These are phyloP conservation scores for Oreamnos americanus DNA, from an alignment of 2,113 vertebrate genomes.

Conservation along the genomic window DNA sequence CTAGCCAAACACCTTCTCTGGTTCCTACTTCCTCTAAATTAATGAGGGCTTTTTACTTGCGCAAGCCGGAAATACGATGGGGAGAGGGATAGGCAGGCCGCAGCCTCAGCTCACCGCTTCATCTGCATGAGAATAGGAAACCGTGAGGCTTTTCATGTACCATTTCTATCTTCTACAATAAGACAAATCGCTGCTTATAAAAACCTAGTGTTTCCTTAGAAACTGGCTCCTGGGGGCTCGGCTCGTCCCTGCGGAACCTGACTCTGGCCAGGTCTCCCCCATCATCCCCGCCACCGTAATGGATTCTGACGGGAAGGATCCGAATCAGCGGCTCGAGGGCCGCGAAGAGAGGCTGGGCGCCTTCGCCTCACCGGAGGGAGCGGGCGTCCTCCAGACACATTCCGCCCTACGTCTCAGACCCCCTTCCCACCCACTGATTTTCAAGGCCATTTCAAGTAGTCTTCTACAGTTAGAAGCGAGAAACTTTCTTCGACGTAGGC, in stretches of 20 bases:
- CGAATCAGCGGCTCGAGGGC: not conserved
- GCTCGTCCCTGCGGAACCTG: not conserved
- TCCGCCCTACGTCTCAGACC: not conserved
- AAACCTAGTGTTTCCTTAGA: slow-evolving; percentile 70
- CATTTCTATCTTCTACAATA: slow-evolving; percentile 67
- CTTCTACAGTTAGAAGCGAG: not conserved
- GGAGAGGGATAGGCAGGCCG: not conserved
- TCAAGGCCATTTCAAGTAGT: not conserved
- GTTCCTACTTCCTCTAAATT: not conserved
- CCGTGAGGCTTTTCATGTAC: slow-evolving; percentile 66
- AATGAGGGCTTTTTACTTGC: slow-evolving; percentile 14
- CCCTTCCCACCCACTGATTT: not conserved
- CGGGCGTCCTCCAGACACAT: not conserved
- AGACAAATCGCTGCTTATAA: slow-evolving; percentile 58
- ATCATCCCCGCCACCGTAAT: not conserved
- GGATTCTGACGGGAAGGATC: not conserved
- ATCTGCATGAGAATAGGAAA: slow-evolving; percentile 81
- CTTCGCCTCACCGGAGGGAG: not conserved
- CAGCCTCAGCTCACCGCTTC: slow-evolving; percentile 25
- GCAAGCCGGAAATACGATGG: not conserved
- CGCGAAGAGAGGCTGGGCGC: not conserved
- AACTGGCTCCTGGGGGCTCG: slow-evolving; percentile 51
- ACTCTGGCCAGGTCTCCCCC: not conserved
- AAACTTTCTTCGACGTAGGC: slow-evolving; percentile 30
- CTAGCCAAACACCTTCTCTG: not conserved